These are phyloP conservation scores for Esox lucius DNA, from an alignment of 2,797 vertebrate genomes.

Conservation along the genomic window DNA sequence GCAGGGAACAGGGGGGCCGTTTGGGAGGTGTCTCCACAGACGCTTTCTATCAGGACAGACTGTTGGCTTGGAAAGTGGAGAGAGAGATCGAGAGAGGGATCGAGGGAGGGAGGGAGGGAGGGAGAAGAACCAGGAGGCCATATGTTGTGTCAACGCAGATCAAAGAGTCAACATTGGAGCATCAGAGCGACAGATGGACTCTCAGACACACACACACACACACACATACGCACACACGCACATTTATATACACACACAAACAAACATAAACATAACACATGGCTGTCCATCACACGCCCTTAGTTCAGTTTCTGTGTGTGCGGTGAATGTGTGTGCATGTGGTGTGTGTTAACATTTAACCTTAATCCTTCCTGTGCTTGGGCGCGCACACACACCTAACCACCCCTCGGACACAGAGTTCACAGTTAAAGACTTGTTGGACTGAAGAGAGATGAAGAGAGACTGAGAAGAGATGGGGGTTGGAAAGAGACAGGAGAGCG, in stretches of 20 bases:
- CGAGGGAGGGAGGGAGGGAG: not conserved
- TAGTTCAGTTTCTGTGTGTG: not conserved
- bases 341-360: not conserved
- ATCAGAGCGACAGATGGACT: slow-evolving; percentile 60
- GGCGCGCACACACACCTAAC: not conserved
- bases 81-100: not conserved
- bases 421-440: not conserved
- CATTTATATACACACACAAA: slow-evolving; percentile 2
- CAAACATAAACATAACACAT: slow-evolving; percentile 28
- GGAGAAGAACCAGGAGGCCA: slow-evolving; percentile 33
- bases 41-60: slow-evolving; percentile 45
- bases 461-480: not conserved
- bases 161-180: slow-evolving; percentile 53
- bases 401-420: not conserved
- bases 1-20: not conserved
- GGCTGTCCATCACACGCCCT: slow-evolving; percentile 37
- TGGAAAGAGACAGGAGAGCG: not conserved
- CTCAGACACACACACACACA: slow-evolving; percentile 28
- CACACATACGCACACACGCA: slow-evolving; percentile 4
- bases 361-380: slow-evolving; percentile 16
- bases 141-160: slow-evolving; percentile 60
- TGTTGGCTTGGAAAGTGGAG: slow-evolving; percentile 35
- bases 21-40: slow-evolving; percentile 5
- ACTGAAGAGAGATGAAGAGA: not conserved
- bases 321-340: not conserved